phyloP scores from a whole-genome alignment of 2,797 vertebrate genomes.

The Gephyroberyx darwinii region DNA sequence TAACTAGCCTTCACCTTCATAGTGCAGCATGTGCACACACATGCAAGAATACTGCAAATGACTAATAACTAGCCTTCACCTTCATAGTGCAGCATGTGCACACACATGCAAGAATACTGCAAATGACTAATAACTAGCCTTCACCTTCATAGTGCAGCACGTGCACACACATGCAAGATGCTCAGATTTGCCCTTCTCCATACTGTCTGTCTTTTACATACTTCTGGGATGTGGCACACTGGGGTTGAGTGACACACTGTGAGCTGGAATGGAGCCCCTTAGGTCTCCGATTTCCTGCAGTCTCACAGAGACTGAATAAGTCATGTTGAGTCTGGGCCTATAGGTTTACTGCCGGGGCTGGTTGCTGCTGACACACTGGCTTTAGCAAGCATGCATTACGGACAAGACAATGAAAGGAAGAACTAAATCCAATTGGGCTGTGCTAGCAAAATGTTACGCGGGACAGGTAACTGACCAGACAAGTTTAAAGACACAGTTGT shows the following conservation, averaged over 20 bases:
- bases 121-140: constrained; percentile 31
- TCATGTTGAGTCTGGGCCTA: constrained; percentile 56
- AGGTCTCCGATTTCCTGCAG: constrained; percentile 61
- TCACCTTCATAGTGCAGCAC: neutral
- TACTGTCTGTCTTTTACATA: constrained; percentile 11
- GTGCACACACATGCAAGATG: neutral
- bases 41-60: constrained; percentile 14
- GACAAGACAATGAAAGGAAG: constrained; percentile 1
- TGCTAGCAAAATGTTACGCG: too few species aligned
- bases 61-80: constrained; percentile 22
- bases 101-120: neutral
- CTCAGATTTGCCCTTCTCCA: neutral
- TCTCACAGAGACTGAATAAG: constrained; percentile 68
- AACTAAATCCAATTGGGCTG: too few species aligned
- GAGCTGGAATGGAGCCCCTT: constrained; percentile 28
- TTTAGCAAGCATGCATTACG: constrained; percentile 25
- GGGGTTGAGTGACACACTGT: constrained; percentile 39
- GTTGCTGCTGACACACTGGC: constrained; percentile 19
- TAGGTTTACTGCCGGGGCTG: constrained; percentile 51
- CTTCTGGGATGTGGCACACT: constrained; percentile 10
- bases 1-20: neutral
- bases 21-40: neutral
- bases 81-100: neutral
- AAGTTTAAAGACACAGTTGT: too few species aligned
- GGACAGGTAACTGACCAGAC: too few species aligned